Base-by-base conservation (phyloP, 2,888 invertebrate genomes). In the Cacoxenus indagator region DNA sequence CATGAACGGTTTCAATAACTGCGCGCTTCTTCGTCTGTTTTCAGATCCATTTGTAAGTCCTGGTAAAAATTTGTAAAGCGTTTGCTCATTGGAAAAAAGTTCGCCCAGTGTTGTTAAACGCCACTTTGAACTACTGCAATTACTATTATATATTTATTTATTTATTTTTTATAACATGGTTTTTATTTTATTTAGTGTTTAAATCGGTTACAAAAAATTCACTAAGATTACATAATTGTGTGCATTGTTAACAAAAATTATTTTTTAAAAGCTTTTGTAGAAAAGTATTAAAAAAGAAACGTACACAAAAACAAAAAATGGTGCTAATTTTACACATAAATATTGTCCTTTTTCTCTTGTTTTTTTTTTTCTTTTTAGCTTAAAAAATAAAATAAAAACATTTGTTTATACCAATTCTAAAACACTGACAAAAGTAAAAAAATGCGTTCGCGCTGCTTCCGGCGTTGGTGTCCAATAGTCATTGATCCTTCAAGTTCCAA, bases 301-400 rank as follows among this genome's bases (percentile, higher is more conserved):
- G 37, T 14, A 11, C 0, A 11, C 14, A 11, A 37, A 37, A 37
- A 11, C 37, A 37, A 11, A 14, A 37, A 67, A 55, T 22, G 24
- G n/a, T n/a, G 27, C 64, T 19, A 14, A 5, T 37, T 37, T 37
- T 37, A n/a, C n/a, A n/a, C 61, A 45, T 11, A 22, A 9, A 27
- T 24, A 27, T 26, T 55, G 46, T 70, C 55, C 8, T 62, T 64
- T 26, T 54, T 67, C 45, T 66, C 67, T 69, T 66, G 8, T 11
- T 11, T 8, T 68, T 69, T 66, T 37, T 11, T 11, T 8, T 59
- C 67, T 64, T 75, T 72, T 64, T 75, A 81, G 8, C 14, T 37
- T 37, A 11, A 37, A 37, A 37, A 37, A 14, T 11, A 37, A 37
- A 8, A 37, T 11, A 14, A 37, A 37, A 4, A 37, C 14, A 14